These are phyloP conservation scores for Syrmaticus mikado DNA, from an alignment of 2,113 vertebrate species.

Conservation along the genomic window DNA sequence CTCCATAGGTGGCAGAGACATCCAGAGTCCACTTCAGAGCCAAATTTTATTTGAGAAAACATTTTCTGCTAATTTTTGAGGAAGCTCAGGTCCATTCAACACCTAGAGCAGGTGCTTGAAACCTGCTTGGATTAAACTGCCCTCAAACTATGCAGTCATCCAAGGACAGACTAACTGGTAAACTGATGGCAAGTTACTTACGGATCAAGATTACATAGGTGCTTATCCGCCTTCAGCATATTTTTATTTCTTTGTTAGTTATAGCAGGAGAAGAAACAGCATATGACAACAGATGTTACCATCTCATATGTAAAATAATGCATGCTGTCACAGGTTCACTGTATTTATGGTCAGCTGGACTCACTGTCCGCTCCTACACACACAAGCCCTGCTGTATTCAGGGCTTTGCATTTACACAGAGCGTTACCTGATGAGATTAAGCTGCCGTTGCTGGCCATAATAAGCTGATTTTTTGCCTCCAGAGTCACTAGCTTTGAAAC, in stretches of 20 bases:
- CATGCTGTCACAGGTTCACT: accelerated
- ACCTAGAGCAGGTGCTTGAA: neutral
- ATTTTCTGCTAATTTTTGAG: neutral
- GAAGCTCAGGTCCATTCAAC: neutral
- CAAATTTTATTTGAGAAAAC: neutral
- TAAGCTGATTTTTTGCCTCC: conserved; percentile 89
- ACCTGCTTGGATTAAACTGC: neutral
- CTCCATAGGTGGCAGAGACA: neutral
- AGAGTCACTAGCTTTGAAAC: conserved; percentile 83
- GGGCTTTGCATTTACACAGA: neutral
- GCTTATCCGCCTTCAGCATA: neutral
- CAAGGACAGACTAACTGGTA: neutral
- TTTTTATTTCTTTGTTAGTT: neutral
- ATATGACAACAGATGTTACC: neutral
- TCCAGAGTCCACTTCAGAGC: neutral
- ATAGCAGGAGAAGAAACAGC: neutral
- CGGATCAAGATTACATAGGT: neutral
- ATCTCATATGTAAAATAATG: neutral
- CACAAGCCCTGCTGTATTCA: neutral
- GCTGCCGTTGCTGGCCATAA: conserved; percentile 96
- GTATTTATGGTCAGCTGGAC: neutral
- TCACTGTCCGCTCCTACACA: neutral
- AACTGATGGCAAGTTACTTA: neutral
- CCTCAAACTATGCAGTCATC: neutral
- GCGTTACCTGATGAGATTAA: conserved; percentile 92